Base-by-base conservation (phyloP, 2,888 invertebrate genomes). In the Patella ulyssiponensis region DNA sequence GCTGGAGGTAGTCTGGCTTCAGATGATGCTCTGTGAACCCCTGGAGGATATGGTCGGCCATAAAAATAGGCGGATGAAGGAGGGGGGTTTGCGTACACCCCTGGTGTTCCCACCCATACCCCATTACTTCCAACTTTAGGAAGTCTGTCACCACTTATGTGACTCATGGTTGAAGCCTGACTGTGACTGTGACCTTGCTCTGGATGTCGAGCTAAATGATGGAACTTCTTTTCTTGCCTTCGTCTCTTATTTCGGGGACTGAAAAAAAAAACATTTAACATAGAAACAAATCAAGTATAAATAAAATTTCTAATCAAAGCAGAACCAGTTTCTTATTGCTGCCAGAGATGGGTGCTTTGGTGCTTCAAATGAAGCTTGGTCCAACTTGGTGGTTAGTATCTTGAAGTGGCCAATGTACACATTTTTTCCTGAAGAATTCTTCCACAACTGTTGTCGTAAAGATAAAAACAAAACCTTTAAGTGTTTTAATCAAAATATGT, bases 81-180 rank as follows among this genome's bases (percentile, higher is more conserved):
- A 9, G 78, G 76, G 3, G 78, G 79, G 44, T 44, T 44, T 2
- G 84, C 81, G 69, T 87, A 87, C 77, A 88, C 77, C 9, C 85
- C 83, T 0, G 87, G 87, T 17, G 81, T 80, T 2, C 85, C 86
- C 74, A 87, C 81, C 88, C 88, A 88, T 58, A 88, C 77, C 17
- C 84, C 86, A 74, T 81, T 85, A 73, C 86, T 86, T 72, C 85
- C 85, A 4, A 86, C 85, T 75, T 81, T 83, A 2, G 83, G 83
- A n/a, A 82, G 75, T 12, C 71, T 70, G 20, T 74, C 74, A 4
- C 77, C 74, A 7, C 70, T 58, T 1, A 73, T 75, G 54, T 77
- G 77, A n/a, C 79, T 77, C 69, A 82, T 51, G 27, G 79, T 79
- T 15, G 82, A 82, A n/a, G 78, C 80, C 52, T 82, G 82, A 44